Evolutionary conservation across 2,888 invertebrate genomes (phyloP), one percentile per base, ranked within the genome.

Genomic region (Myathropa florea): DNA sequence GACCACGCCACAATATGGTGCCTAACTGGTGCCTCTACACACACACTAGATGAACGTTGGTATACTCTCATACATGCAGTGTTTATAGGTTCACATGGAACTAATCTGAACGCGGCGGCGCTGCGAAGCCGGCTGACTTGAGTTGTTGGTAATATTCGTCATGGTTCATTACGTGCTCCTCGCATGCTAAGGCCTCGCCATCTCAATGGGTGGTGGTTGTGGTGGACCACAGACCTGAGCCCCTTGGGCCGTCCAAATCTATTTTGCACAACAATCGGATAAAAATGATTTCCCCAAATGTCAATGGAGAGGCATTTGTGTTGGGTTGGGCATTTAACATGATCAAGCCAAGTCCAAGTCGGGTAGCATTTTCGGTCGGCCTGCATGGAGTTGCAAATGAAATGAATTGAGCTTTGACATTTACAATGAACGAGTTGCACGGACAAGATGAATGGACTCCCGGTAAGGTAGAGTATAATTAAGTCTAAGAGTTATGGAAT

Each of bases 101-200:
- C 71, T 81, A 80, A 84, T 84, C 81, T 65, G n/a, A 26, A 18
- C 61, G 71, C 70, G 61, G 78, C 67, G 67, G 39, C 53, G 67
- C 59, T 12, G 64, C 70, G 36, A 33, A 59, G 26, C 23, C 61
- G 36, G 39, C 65, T 36, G 76, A 77, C 59, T 61, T 81, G 81
- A 81, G 59, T 81, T 77, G 81, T 81, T 82, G 77, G 72, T 73
- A 39, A 77, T 85, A 82, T 85, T 81, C 77, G 85, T 85, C 82
- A 85, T 64, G 85, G 81, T 85, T 85, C 85, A 85, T 85, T 85
- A 84, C 36, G 76, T 67, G 67, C 80, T 76, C 83, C 75, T 80
- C 46, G 46, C 46, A 80, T 76, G 81, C 67, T 76, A 78, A 84
- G 84, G 76, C 84, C 68, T 76, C 75, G 30, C 67, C 81, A 72